phyloP scores from a whole-genome alignment of 2,888 invertebrate genomes.

The Cyrtodaria siliqua region DNA sequence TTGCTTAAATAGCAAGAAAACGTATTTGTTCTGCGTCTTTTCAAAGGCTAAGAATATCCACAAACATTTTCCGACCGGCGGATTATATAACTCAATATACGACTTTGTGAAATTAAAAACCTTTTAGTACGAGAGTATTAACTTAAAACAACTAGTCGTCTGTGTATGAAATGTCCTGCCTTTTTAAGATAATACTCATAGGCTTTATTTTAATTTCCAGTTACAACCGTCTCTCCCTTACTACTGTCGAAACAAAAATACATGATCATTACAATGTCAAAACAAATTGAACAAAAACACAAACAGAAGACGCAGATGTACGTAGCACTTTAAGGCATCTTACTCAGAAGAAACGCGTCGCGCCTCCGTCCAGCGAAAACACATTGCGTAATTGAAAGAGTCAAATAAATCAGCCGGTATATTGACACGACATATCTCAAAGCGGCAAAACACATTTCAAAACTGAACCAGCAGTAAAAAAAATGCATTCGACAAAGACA shows the following conservation, averaged over 20 bases:
- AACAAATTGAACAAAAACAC: not conserved
- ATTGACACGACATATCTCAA: not conserved
- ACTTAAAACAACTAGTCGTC: too few relatives aligned
- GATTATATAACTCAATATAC: constrained; percentile 43
- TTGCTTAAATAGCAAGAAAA: too few relatives aligned
- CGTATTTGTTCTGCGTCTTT: too few relatives aligned
- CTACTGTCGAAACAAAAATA: not conserved
- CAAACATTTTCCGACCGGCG: constrained; percentile 58
- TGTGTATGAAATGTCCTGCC: too few relatives aligned
- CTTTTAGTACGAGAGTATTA: not conserved
- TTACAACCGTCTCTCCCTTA: not conserved
- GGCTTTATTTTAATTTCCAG: not conserved
- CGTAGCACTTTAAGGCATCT: constrained; percentile 12
- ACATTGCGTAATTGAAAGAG: constrained; percentile 60
- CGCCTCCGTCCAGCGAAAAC: constrained; percentile 33
- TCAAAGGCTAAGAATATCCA: too few relatives aligned
- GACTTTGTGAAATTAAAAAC: constrained; percentile 38
- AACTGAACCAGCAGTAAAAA: constrained; percentile 22
- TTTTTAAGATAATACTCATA: too few relatives aligned
- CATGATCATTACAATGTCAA: not conserved
- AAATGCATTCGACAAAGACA: constrained; percentile 53
- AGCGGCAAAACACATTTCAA: not conserved
- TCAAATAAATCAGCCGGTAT: constrained; percentile 21
- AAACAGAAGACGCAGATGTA: constrained; percentile 8
- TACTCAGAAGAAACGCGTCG: constrained; percentile 39